Evolutionary conservation across 2,797 vertebrate species (phyloP).

Genomic region (Limnodromus scolopaceus): DNA sequence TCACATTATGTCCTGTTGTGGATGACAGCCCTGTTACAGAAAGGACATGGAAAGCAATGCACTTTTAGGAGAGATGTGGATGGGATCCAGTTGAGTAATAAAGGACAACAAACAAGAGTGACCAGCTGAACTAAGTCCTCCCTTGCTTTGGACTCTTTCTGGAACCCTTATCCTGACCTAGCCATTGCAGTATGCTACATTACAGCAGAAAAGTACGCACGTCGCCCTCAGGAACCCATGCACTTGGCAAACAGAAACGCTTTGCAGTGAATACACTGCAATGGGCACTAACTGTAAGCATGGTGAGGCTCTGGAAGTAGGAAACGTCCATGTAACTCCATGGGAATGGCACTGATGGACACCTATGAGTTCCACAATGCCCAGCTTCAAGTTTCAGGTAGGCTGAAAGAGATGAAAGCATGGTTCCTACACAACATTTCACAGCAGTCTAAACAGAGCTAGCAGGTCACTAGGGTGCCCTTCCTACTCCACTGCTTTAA

Average conservation of each 20-base stretch:
- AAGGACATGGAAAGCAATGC: rapidly evolving
- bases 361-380: neutral
- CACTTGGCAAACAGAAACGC: neutral
- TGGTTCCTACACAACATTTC: neutral
- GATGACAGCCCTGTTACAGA: neutral
- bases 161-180: neutral
- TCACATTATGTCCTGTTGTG: rapidly evolving
- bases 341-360: rapidly evolving
- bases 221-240: neutral
- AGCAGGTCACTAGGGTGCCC: neutral
- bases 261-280: neutral
- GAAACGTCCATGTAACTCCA: neutral
- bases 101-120: neutral
- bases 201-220: neutral
- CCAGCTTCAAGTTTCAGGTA: neutral
- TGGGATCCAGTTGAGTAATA: neutral
- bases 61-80: neutral
- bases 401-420: neutral
- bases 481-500: neutral
- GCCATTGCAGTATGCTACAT: rapidly evolving
- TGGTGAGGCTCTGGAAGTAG: neutral
- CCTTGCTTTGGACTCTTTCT: neutral
- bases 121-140: neutral
- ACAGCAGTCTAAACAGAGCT: neutral
- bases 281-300: neutral